Percentiles rank a stretch among this genome's conserved stretches.
Conservation (phyloP, 1,140 invertebrate genomes). For the Eumaeus atala region DNA sequence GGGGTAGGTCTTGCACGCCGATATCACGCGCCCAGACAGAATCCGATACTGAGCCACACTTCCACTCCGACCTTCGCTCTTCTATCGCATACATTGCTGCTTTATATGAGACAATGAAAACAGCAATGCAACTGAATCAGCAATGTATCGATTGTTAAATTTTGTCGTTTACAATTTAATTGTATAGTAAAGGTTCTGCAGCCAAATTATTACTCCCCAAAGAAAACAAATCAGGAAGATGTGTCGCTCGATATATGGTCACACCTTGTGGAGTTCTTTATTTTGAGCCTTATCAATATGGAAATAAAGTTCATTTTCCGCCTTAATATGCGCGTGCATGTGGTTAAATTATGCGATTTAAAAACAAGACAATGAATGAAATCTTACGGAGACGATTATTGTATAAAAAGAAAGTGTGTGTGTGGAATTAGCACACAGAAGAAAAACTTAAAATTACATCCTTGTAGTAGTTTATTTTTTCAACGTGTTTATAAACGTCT, state of each 20-base stretch:
- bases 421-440: too few species aligned
- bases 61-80: slow-evolving; percentile 18
- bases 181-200: slow-evolving; percentile 26
- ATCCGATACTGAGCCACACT: slow-evolving; percentile 24
- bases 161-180: background rate
- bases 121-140: slow-evolving; percentile 8
- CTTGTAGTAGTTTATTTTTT: too few species aligned
- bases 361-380: slow-evolving; percentile 4
- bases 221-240: slow-evolving; percentile 47
- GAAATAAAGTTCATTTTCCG: slow-evolving; percentile 9
- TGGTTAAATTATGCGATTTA: slow-evolving; percentile 4
- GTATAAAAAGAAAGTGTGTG: too few species aligned
- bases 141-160: slow-evolving; percentile 24
- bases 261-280: background rate
- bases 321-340: background rate
- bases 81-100: slow-evolving; percentile 29
- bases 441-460: too few species aligned
- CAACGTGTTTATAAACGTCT: too few species aligned
- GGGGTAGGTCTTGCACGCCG: slow-evolving; percentile 52
- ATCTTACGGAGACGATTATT: too few species aligned
- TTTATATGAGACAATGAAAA: background rate
- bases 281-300: slow-evolving; percentile 9
- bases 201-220: slow-evolving; percentile 55
- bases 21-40: slow-evolving; percentile 43
- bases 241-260: slow-evolving; percentile 22